Conservation (phyloP, 2,888 invertebrate genomes). For the Trachelus iudaicus region DNA sequence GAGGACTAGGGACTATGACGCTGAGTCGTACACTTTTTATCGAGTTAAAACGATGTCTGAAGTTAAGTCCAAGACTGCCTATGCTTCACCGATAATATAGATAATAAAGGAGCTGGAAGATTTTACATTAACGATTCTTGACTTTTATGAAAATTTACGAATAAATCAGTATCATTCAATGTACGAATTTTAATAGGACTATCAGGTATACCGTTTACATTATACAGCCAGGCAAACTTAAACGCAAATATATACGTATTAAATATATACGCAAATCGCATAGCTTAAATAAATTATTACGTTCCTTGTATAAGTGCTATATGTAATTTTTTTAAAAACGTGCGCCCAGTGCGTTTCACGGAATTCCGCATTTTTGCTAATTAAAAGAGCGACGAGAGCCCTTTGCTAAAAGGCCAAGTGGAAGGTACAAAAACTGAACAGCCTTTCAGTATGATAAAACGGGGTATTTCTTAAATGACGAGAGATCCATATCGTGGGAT, state of each 20-base stretch:
- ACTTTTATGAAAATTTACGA: background rate
- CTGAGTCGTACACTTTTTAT: constrained; percentile 44
- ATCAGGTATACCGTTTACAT: background rate
- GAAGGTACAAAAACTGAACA: constrained; percentile 44
- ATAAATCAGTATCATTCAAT: background rate
- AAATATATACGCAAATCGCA: background rate
- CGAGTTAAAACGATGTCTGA: constrained; percentile 36
- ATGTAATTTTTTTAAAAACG: background rate
- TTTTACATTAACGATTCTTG: background rate
- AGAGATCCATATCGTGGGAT: constrained; percentile 52
- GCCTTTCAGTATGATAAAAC: constrained; percentile 45
- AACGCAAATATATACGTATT: background rate
- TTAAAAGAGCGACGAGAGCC: constrained; percentile 3
- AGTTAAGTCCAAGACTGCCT: constrained; percentile 30
- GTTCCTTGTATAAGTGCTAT: background rate
- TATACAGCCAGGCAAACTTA: background rate
- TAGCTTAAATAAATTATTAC: background rate
- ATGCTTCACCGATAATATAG: background rate
- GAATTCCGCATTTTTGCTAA: constrained; percentile 4
- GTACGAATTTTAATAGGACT: background rate
- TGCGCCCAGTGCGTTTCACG: background rate
- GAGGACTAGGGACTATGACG: constrained; percentile 30
- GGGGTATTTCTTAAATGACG: constrained; percentile 46
- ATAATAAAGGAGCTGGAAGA: background rate
- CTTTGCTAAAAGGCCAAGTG: constrained; percentile 14